These are phyloP conservation scores for Helobdella robusta DNA, from an alignment of 2,888 invertebrate species.

Conservation along the genomic window DNA sequence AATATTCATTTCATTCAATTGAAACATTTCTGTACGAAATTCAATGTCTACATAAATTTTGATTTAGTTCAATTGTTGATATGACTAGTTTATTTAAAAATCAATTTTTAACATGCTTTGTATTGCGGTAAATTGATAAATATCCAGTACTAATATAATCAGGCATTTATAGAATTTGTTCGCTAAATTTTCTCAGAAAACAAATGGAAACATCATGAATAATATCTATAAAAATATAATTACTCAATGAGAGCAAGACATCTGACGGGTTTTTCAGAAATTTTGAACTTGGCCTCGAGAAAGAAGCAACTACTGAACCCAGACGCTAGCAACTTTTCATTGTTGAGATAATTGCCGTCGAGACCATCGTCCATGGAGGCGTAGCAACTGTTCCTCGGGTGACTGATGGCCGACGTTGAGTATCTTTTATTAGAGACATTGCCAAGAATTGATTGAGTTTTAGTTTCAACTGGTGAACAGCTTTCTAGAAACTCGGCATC, in stretches of 20 bases:
- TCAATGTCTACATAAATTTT: no score
- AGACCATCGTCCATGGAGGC: not conserved
- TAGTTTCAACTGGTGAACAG: no score
- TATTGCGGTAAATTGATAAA: not conserved
- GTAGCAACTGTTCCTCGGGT: not conserved
- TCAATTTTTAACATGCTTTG: no score
- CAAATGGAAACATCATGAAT: no score
- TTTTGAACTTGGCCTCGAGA: slow-evolving; percentile 52
- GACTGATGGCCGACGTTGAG: not conserved
- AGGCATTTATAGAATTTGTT: no score
- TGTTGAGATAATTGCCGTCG: not conserved
- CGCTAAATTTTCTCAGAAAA: no score
- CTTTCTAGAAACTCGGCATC: no score
- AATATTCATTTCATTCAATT: not conserved
- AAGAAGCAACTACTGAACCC: slow-evolving; percentile 41
- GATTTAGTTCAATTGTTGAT: not conserved
- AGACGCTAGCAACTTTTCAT: slow-evolving; percentile 10
- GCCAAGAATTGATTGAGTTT: no score
- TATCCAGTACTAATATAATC: not conserved
- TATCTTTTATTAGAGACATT: no score
- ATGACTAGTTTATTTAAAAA: no score
- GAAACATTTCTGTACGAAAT: slow-evolving; percentile 1
- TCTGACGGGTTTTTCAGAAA: slow-evolving; percentile 52
- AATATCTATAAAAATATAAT: not conserved
- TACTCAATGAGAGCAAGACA: slow-evolving; percentile 43